Conservation (phyloP, 2,797 vertebrate species). For the Poeciliopsis presidionis region DNA sequence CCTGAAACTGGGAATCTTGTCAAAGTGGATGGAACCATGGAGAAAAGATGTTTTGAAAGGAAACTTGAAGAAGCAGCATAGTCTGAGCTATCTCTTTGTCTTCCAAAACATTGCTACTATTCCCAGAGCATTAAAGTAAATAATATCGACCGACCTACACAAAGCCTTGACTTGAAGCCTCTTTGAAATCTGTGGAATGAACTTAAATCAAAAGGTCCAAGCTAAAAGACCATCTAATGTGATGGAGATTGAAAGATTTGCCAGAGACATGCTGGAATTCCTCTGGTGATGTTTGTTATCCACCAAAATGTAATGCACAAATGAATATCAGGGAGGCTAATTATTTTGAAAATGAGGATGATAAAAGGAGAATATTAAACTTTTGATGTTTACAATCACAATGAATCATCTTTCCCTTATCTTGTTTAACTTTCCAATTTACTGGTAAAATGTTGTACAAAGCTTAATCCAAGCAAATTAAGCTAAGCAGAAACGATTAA, state of each 20-base stretch:
- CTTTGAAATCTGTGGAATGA: neutral
- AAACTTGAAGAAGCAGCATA: neutral
- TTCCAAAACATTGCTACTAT: neutral
- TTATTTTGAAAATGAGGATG: neutral
- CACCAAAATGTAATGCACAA: neutral
- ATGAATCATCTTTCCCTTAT: neutral
- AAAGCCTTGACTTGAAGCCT: neutral
- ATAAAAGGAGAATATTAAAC: conserved; percentile 3
- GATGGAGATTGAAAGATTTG: neutral
- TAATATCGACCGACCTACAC: neutral
- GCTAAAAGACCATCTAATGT: neutral
- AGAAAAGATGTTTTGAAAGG: neutral
- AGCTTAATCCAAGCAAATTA: conserved; percentile 2
- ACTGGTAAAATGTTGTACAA: neutral
- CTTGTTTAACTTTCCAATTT: conserved; percentile 1
- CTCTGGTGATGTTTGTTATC: neutral
- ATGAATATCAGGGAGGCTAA: neutral
- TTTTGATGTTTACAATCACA: conserved; percentile 8
- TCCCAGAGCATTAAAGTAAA: neutral
- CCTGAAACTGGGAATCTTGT: neutral
- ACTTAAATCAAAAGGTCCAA: neutral
- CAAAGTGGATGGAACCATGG: neutral
- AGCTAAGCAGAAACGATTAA: conserved; percentile 8
- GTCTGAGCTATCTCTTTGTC: neutral
- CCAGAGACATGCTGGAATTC: neutral